A percentile compares a stretch with the other conserved stretches of the same genome.
Evolutionary conservation across 2,797 vertebrate genomes (phyloP).

Genomic region (Scolopax bukidnonensis): DNA sequence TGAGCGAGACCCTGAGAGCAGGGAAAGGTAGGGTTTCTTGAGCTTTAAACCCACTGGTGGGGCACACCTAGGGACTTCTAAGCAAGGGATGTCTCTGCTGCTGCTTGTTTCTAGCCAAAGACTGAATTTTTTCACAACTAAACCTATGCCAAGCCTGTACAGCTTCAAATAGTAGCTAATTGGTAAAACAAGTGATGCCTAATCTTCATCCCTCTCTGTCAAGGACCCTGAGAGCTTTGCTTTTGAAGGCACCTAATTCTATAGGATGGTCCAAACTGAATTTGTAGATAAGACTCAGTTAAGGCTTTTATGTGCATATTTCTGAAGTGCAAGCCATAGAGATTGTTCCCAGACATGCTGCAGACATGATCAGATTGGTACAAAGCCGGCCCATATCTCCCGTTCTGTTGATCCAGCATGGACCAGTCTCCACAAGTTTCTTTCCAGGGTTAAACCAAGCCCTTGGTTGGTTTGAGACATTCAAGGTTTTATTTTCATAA

Average conservation of each 20-base stretch:
- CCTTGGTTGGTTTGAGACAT: constrained; percentile 1
- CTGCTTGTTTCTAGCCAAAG: background rate
- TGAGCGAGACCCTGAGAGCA: background rate
- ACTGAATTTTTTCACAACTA: background rate
- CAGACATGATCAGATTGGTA: background rate
- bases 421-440: background rate
- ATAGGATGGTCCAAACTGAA: background rate
- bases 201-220: background rate
- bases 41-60: background rate
- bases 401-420: background rate
- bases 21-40: background rate
- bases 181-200: background rate
- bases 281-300: background rate
- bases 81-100: background rate
- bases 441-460: constrained; percentile 4
- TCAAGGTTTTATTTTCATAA: background rate
- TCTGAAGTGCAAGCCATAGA: background rate
- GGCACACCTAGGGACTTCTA: background rate
- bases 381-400: background rate
- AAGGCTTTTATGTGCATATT: background rate
- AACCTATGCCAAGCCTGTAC: background rate
- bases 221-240: background rate
- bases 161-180: background rate
- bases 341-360: background rate
- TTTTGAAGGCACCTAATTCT: background rate